Base-by-base conservation (phyloP, 2,113 vertebrate species). In the Hippotragus niger region DNA sequence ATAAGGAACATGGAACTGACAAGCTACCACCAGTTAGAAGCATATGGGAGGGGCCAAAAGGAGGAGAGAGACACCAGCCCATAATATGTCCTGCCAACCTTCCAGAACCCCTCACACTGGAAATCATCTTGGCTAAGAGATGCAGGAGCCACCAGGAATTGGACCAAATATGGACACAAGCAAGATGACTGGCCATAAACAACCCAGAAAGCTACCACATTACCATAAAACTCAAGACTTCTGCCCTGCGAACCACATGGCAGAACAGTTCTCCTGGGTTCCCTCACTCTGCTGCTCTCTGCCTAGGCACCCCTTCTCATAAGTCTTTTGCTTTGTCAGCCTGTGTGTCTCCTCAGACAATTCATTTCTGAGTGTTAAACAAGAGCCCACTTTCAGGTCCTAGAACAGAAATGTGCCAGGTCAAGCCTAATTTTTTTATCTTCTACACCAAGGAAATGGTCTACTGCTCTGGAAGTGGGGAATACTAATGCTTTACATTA, bases 231-330 rank as follows among this genome's bases (percentile, higher is more conserved):
- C 78, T 31, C 47, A 19, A 81, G 78, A 33, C 78, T 21, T 40
- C 36, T 3, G n/a, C 67, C 36, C 6, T 6, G 31, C 1, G 3
- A 21, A 31, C 47, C 47, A 0, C 0, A 1, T 11, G 78, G 29
- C 45, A 50, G 45, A 50, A 31, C 29, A 21, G 31, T 12, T 81
- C 31, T 80, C 15, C 43, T 21, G 31, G 47, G 45, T 21, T 81
- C 47, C 10, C 78, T 81, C 31, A 13, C 47, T 1, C 47, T 81
- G 47, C 78, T 52, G 29, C 3, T 3, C 10, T 81, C 78, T 0
- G 0, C 10, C 47, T 12, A 5, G 47, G 78, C 5, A 12, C 47
- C 47, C 78, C 16, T 81, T n/a, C 78, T 50, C 78, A 1, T 6
- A 52, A 50, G 78, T 19, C 29, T 52, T 50, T 33, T 21, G 16